Percentiles rank a stretch among this genome's conserved stretches.
Conservation (phyloP, 2,113 vertebrate species). For the Dromas ardeola region DNA sequence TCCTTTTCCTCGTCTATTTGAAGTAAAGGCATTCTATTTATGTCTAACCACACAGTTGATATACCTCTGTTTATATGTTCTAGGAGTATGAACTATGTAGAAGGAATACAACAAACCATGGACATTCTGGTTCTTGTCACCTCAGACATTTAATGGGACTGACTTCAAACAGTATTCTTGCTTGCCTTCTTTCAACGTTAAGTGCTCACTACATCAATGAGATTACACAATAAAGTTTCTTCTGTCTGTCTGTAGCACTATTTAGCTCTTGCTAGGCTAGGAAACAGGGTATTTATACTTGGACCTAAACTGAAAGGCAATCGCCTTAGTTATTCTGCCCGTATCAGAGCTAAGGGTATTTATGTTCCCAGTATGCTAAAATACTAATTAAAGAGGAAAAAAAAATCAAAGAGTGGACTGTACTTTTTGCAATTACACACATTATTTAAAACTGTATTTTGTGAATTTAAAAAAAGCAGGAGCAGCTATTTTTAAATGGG, state of each 20-base stretch:
- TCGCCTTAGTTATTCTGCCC: neutral
- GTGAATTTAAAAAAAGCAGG: neutral
- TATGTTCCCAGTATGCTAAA: neutral
- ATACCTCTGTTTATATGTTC: slow-evolving; percentile 18
- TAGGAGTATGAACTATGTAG: neutral
- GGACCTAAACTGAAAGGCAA: neutral
- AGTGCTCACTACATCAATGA: neutral
- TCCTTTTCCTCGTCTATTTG: neutral
- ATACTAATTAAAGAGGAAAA: neutral
- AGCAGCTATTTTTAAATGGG: neutral
- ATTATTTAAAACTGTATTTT: neutral
- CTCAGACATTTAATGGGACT: slow-evolving; percentile 20
- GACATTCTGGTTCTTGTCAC: slow-evolving; percentile 29
- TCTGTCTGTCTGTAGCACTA: neutral
- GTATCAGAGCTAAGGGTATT: neutral
- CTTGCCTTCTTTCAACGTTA: neutral
- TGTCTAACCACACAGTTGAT: neutral
- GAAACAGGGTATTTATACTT: neutral
- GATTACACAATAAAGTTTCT: neutral
- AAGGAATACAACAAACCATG: neutral
- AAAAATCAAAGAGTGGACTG: neutral
- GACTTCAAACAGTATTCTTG: neutral
- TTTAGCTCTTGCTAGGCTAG: neutral
- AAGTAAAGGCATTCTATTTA: slow-evolving; percentile 7
- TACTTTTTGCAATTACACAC: neutral